Conservation (phyloP, 37 sponge, comb jelly and placozoan genomes). For the Haliclona indistincta region DNA sequence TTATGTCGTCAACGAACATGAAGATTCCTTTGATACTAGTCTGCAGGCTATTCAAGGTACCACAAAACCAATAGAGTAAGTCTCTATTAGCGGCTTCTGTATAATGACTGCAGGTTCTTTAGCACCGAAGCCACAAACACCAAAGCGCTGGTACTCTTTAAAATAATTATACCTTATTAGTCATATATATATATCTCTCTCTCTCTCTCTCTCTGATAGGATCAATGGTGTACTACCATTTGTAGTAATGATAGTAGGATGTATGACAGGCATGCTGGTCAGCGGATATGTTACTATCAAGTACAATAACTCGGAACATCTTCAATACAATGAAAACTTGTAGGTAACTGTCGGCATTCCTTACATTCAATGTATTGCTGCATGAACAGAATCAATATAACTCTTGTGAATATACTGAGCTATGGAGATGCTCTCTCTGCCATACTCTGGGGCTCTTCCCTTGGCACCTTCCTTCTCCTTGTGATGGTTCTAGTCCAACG, state of each 20-base stretch:
- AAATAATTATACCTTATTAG: too few relatives aligned
- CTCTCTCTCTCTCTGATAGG: conserved; percentile 34
- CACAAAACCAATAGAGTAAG: too few relatives aligned
- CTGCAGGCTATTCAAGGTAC: too few relatives aligned
- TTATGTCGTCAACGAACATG: too few relatives aligned
- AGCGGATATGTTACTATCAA: too few relatives aligned
- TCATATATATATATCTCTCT: conserved; percentile 29
- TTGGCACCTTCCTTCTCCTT: conserved; percentile 15
- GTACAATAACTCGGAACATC: too few relatives aligned
- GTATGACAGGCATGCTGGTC: conserved; percentile 30
- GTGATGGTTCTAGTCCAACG: conserved; percentile 31
- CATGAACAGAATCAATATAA: conserved; percentile 13
- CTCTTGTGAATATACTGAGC: conserved; percentile 36
- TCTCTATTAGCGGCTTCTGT: too few relatives aligned
- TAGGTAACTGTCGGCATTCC: too few relatives aligned
- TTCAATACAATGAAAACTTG: too few relatives aligned
- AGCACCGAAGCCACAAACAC: conserved; percentile 31
- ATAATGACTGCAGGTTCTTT: conserved; percentile 15
- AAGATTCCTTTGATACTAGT: too few relatives aligned
- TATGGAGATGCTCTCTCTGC: conserved; percentile 25
- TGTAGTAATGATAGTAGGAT: conserved; percentile 8
- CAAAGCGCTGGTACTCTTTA: conserved; percentile 30
- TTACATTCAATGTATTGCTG: too few relatives aligned
- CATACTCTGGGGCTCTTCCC: conserved; percentile 35
- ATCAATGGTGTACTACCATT: conserved; percentile 43